These are phyloP conservation scores for Pantelozetes paolii DNA, from an alignment of 2,888 invertebrate genomes.

Conservation along the genomic window DNA sequence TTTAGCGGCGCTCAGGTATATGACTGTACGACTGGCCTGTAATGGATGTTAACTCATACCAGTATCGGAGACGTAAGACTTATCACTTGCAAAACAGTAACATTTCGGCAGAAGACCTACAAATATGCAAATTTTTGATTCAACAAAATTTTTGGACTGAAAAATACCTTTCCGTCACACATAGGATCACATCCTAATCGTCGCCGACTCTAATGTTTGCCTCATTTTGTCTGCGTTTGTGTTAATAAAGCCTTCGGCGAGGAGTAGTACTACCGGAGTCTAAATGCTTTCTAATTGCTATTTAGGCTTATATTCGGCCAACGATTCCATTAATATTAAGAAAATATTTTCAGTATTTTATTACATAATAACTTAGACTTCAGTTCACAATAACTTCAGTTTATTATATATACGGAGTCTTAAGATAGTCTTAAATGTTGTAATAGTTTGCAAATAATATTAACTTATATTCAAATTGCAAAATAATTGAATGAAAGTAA, in stretches of 20 bases:
- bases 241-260: conserved; percentile 8
- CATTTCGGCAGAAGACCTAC: not conserved
- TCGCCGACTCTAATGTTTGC: conserved; percentile 27
- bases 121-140: conserved; percentile 24
- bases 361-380: not conserved
- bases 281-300: conserved; percentile 29
- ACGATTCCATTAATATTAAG: conserved; percentile 15
- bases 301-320: not conserved
- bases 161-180: conserved; percentile 5
- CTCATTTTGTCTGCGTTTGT: conserved; percentile 2
- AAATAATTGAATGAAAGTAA: conserved; percentile 5
- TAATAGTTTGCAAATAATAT: not conserved
- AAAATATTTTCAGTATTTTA: not conserved
- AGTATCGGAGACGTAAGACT: not conserved
- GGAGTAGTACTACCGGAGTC: not conserved
- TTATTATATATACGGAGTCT: too few relatives aligned
- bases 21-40: not conserved
- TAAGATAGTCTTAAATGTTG: not conserved
- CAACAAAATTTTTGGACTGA: not conserved
- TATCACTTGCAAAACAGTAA: conserved; percentile 28
- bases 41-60: conserved; percentile 10
- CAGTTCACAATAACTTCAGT: not conserved
- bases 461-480: not conserved
- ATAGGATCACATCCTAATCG: not conserved
- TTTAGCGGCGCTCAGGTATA: not conserved